Percentiles rank a stretch among this genome's conserved stretches.
Evolutionary conservation across 2,797 vertebrate species (phyloP).

Genomic region (Gambelia wislizenii): DNA sequence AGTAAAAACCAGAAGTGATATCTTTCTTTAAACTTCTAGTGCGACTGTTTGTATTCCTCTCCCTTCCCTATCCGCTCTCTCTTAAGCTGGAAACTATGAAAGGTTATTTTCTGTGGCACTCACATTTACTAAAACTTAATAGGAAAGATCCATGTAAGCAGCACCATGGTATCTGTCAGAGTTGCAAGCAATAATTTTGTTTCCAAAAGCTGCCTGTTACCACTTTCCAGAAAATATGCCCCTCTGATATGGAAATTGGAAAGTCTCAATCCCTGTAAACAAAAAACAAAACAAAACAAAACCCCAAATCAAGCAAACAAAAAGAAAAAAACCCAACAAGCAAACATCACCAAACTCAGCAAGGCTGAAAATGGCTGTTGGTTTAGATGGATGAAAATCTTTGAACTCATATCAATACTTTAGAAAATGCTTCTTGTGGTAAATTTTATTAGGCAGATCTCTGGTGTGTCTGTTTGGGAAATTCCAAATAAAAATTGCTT

Average conservation of each 20-base stretch:
- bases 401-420: slow-evolving; percentile 40
- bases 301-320: neutral
- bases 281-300: neutral
- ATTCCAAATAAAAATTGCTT: neutral
- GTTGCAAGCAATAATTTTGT: slow-evolving; percentile 74
- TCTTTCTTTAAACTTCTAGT: slow-evolving; percentile 67
- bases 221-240: slow-evolving; percentile 39
- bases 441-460: slow-evolving; percentile 11
- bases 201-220: slow-evolving; percentile 47
- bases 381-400: neutral
- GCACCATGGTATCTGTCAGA: slow-evolving; percentile 74
- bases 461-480: neutral
- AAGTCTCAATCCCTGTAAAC: slow-evolving; percentile 51
- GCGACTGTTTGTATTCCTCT: slow-evolving; percentile 67
- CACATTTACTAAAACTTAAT: slow-evolving; percentile 76
- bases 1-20: slow-evolving; percentile 71
- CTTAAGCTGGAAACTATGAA: slow-evolving; percentile 74
- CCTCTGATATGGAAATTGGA: slow-evolving; percentile 72
- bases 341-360: no score
- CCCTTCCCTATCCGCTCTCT: slow-evolving; percentile 72
- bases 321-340: no score
- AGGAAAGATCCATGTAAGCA: slow-evolving; percentile 76
- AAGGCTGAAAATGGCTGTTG: slow-evolving; percentile 6
- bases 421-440: slow-evolving; percentile 46
- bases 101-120: slow-evolving; percentile 77